These are phyloP conservation scores for Trochalopteron elliotii DNA, from an alignment of 2,113 vertebrate genomes.

Conservation along the genomic window DNA sequence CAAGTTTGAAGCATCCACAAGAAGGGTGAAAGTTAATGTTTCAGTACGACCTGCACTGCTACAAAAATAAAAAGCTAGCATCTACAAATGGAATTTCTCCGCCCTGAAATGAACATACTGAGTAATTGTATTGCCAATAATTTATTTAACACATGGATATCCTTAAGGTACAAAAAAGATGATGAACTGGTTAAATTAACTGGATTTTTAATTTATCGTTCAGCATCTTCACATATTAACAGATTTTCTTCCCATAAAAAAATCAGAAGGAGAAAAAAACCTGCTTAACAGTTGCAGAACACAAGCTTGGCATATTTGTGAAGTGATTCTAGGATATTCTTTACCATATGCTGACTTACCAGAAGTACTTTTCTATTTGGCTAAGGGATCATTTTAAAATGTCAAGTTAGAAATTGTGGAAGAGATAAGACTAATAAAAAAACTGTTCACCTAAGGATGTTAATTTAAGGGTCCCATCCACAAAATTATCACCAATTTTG, in stretches of 20 bases:
- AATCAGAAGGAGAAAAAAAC: conserved; percentile 35
- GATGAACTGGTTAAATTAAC: background rate
- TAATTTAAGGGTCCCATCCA: conserved; percentile 2
- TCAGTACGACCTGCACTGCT: conserved; percentile 34
- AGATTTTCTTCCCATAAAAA: conserved; percentile 45
- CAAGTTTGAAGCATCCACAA: background rate
- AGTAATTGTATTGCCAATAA: background rate
- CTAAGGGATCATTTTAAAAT: conserved; percentile 63
- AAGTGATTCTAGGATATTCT: conserved; percentile 63
- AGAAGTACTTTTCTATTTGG: conserved; percentile 53
- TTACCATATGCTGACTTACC: conserved; percentile 64
- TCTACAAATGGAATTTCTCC: background rate
- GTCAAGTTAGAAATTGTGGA: conserved; percentile 48
- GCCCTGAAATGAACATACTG: background rate
- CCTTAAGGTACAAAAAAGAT: background rate
- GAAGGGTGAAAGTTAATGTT: background rate
- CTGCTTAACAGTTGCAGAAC: conserved; percentile 50
- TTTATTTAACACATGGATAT: conserved; percentile 1
- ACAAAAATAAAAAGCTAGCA: conserved; percentile 43
- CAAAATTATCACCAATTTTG: background rate
- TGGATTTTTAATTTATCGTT: conserved; percentile 13
- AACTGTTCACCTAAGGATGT: conserved; percentile 7
- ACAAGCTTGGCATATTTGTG: conserved; percentile 63
- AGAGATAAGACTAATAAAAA: conserved; percentile 32
- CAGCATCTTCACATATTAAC: conserved; percentile 17